A percentile compares a stretch with the other conserved stretches of the same genome.
These are phyloP conservation scores for Caenorhabditis inopinata DNA, from an alignment of 1,140 invertebrate genomes.

Conservation along the genomic window DNA sequence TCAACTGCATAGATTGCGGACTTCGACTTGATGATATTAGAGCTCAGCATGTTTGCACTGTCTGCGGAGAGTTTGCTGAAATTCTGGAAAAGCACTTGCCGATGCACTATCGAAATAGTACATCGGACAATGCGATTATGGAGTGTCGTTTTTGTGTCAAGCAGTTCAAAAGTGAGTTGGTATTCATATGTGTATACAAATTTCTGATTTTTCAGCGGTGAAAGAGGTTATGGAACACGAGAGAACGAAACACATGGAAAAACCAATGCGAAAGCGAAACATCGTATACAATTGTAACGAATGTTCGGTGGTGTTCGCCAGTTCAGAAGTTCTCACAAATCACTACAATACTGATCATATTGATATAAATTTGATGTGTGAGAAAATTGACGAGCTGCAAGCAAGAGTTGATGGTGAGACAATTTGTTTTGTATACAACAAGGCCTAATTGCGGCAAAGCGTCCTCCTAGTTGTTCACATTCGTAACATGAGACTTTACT, in stretches of 20 bases:
- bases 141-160: neutral
- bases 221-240: neutral
- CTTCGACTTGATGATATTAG: neutral
- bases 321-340: neutral
- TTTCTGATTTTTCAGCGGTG: neutral
- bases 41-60: neutral
- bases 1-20: neutral
- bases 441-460: no score
- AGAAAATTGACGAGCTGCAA: neutral
- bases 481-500: no score
- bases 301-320: neutral
- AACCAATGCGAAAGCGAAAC: neutral
- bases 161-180: neutral
- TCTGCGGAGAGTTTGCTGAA: neutral
- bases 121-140: neutral
- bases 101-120: neutral
- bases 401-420: neutral
- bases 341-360: neutral
- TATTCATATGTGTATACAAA: neutral
- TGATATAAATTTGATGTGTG: neutral
- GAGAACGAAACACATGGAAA: neutral
- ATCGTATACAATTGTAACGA: neutral
- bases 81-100: neutral
- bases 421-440: no score
- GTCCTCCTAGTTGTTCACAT: no score